Evolutionary conservation across 2,888 invertebrate species (phyloP), one percentile per base, ranked within the genome.

Genomic region (Pterobdella sp.): DNA sequence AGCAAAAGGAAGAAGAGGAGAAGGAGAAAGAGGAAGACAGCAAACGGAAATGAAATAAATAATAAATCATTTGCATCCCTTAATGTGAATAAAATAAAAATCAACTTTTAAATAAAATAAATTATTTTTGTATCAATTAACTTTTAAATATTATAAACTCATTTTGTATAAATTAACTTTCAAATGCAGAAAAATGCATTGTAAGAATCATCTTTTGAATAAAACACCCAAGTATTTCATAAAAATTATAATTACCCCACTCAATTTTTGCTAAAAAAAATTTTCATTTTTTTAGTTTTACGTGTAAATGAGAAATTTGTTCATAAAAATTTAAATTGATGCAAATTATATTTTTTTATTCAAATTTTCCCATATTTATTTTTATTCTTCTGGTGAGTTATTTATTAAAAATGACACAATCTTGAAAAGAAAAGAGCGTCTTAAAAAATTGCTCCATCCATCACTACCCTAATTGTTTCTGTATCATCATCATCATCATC

Each of bases 401-500:
- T 22, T 1, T 22, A 56, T 1, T 56, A 3, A 56, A n/a, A 56
- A 3, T n/a, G 26, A 56, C 1, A 56, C 22, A 56, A 56, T n/a
- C 22, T 56, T n/a, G 22, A 26, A 56, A 56, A 3, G 26, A 3
- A 56, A 49, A 14, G 14, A 18, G 18, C n/a, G 52, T 14, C 14
- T 4, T 60, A 31, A 65, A 32, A 31, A 65, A 32, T 34, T 32
- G 31, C 65, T 32, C 34, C 65, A 65, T 65, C 65, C 52, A 14
- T 49, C 14, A 14, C 14, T 14, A 14, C 18, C 65, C 65, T 22
- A 14, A 14, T 29, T 26, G 10, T 22, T 26, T 26, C 68, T 37
- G 22, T 35, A 65, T 65, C 65, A 65, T 65, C 65, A 65, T 65
- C 65, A 65, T 65, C 65, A 26, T 65, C 65, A 26, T 31, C 65